phyloP scores from a whole-genome alignment of 2,797 vertebrate species.

The Hybognathus amarus region DNA sequence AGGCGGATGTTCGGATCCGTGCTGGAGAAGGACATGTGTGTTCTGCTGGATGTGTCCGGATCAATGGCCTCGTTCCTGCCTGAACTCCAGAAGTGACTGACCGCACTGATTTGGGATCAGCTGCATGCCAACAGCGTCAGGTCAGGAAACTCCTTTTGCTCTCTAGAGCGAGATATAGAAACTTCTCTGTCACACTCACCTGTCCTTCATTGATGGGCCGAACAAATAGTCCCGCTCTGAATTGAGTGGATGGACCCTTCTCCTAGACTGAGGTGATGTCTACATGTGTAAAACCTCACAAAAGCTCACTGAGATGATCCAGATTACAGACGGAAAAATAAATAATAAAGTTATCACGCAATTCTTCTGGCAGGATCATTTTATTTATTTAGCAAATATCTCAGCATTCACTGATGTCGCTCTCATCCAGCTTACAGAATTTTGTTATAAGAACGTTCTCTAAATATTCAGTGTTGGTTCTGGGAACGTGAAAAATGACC shows the following conservation, averaged over 20 bases:
- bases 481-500: too few species aligned
- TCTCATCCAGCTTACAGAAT: too few species aligned
- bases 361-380: too few species aligned
- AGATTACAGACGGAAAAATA: too few species aligned
- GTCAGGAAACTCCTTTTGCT: constrained; percentile 40
- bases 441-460: too few species aligned
- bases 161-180: background rate
- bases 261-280: background rate
- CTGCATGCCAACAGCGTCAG: constrained; percentile 67
- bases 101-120: constrained; percentile 84
- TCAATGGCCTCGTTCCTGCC: constrained; percentile 77
- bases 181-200: too few species aligned
- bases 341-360: too few species aligned
- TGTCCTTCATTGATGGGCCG: background rate
- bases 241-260: background rate
- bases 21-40: constrained; percentile 79
- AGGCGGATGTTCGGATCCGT: constrained; percentile 78
- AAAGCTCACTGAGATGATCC: too few species aligned
- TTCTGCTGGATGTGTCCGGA: constrained; percentile 82
- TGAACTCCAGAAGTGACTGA: constrained; percentile 71
- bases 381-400: too few species aligned
- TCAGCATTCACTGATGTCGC: too few species aligned
- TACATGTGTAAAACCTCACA: too few species aligned
- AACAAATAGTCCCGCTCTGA: background rate
- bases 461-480: too few species aligned